Percentiles rank a stretch among this genome's conserved stretches.
These are phyloP conservation scores for Perca flavescens DNA, from an alignment of 2,113 vertebrate species.

Conservation along the genomic window DNA sequence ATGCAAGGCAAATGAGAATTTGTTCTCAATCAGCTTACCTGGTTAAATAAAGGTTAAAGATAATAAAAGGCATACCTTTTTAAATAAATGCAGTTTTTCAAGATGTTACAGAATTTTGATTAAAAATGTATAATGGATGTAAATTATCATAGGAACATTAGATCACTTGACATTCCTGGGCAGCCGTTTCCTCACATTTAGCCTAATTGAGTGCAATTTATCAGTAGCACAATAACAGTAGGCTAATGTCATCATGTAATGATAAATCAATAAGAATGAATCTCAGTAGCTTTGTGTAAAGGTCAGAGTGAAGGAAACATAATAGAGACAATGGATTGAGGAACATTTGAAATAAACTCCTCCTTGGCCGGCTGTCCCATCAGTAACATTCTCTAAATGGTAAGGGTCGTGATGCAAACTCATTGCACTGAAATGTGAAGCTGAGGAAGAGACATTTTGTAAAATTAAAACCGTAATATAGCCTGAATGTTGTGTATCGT, in stretches of 20 bases:
- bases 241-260: slow-evolving; percentile 46
- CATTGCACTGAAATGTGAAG: slow-evolving; percentile 37
- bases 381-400: slow-evolving; percentile 43
- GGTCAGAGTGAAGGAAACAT: slow-evolving; percentile 51
- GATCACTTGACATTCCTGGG: not conserved
- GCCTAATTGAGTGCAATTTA: slow-evolving; percentile 53
- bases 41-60: no score
- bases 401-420: slow-evolving; percentile 9
- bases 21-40: no score
- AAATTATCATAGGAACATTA: slow-evolving; percentile 14
- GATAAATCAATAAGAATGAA: slow-evolving; percentile 51
- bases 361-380: slow-evolving; percentile 22
- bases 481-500: not conserved
- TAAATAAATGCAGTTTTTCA: not conserved
- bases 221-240: slow-evolving; percentile 44
- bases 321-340: slow-evolving; percentile 42
- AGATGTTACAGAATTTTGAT: not conserved
- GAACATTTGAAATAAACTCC: slow-evolving; percentile 49
- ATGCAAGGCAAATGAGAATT: no score
- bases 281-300: slow-evolving; percentile 59
- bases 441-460: slow-evolving; percentile 15
- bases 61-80: slow-evolving; percentile 21
- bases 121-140: slow-evolving; percentile 16
- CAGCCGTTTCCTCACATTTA: slow-evolving; percentile 52
- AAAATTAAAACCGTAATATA: not conserved